These are phyloP conservation scores for Clusia tigrina DNA, from an alignment of 2,888 invertebrate genomes.

Conservation along the genomic window DNA sequence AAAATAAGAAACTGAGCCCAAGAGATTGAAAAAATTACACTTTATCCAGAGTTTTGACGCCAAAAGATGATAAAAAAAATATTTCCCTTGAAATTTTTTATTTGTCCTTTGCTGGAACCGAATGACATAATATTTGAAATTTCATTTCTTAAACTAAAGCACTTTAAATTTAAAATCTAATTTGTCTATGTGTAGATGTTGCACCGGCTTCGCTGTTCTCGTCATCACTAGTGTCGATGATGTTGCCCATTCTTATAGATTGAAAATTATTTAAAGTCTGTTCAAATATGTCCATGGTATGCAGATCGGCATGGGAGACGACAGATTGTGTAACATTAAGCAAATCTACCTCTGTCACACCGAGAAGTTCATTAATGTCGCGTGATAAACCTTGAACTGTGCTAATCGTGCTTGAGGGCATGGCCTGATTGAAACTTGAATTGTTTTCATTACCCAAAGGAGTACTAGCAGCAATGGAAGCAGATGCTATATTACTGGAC, in stretches of 20 bases:
- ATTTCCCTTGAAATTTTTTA: too few species aligned
- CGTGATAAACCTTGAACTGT: conserved; percentile 32
- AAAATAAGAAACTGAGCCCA: too few species aligned
- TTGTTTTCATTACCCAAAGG: neutral
- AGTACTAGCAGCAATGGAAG: neutral
- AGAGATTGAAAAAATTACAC: too few species aligned
- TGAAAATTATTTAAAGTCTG: conserved; percentile 63
- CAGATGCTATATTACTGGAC: conserved; percentile 45
- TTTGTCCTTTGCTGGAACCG: too few species aligned
- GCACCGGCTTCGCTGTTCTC: too few species aligned
- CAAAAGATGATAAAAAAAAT: too few species aligned
- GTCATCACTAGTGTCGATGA: conserved; percentile 59
- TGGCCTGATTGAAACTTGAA: neutral
- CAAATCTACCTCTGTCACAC: conserved; percentile 60
- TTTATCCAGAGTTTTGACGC: too few species aligned
- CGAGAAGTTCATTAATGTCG: conserved; percentile 49
- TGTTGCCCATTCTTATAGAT: conserved; percentile 58
- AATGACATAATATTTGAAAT: too few species aligned
- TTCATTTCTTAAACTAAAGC: too few species aligned
- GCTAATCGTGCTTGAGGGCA: conserved; percentile 12
- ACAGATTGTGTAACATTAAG: conserved; percentile 58
- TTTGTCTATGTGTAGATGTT: too few species aligned
- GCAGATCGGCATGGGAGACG: conserved; percentile 56
- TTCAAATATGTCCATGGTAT: conserved; percentile 62
- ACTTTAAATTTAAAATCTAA: too few species aligned